Conservation (phyloP, 2,797 vertebrate genomes). For the Melanotaenia parkinsoni region DNA sequence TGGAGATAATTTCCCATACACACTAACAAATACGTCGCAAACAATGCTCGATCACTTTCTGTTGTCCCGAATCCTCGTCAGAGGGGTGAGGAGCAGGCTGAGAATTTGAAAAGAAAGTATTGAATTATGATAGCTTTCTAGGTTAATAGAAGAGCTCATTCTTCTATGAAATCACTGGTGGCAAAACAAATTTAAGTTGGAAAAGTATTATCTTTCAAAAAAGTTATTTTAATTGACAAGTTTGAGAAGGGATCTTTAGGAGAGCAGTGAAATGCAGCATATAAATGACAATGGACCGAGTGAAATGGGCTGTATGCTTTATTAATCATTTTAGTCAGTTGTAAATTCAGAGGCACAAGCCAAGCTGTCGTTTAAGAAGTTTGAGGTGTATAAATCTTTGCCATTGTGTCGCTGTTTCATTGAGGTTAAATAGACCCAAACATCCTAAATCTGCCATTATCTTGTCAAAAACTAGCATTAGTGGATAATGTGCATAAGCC, state of each 20-base stretch:
- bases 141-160: constrained; percentile 52
- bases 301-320: constrained; percentile 45
- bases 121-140: constrained; percentile 59
- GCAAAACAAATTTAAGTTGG: constrained; percentile 40
- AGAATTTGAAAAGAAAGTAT: constrained; percentile 36
- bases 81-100: constrained; percentile 22
- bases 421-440: constrained; percentile 36
- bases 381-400: constrained; percentile 33
- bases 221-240: constrained; percentile 52
- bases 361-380: constrained; percentile 51
- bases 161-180: constrained; percentile 47
- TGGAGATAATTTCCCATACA: constrained; percentile 30
- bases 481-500: constrained; percentile 31
- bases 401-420: constrained; percentile 25
- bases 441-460: constrained; percentile 38
- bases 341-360: constrained; percentile 52
- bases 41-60: constrained; percentile 46
- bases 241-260: constrained; percentile 49
- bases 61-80: constrained; percentile 42
- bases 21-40: constrained; percentile 23
- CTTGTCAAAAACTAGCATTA: constrained; percentile 47
- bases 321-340: constrained; percentile 49
- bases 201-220: constrained; percentile 36
- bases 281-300: constrained; percentile 40
- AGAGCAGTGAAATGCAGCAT: constrained; percentile 40